Base-by-base conservation (phyloP, 2,888 invertebrate genomes). In the Drosophila hamatofila region DNA sequence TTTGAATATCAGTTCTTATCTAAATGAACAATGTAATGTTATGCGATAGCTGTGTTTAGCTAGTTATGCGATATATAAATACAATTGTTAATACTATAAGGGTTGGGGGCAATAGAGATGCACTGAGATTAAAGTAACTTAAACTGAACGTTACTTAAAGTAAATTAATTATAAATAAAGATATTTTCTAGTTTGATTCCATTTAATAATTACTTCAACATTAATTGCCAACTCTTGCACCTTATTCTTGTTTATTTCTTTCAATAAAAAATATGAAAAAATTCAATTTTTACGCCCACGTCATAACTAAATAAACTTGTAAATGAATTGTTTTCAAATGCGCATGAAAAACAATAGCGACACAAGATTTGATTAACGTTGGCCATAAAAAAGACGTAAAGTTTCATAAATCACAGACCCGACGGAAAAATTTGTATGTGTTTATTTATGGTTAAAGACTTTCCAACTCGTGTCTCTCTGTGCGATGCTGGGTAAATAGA, bases 371-470 rank as follows among this genome's bases (percentile, higher is more conserved):
- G 64, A 81, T 72, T 81, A 72, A 69, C 62, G 55, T 23, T 35
- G 46, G 42, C 55, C 54, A 73, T 80, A 66, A 74, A 66, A 42
- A 49, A 59, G 62, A 52, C 71, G 49, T 42, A 9, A 58, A 44
- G 44, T 46, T 41, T 12, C 72, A 78, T 63, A 63, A 75, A 72
- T 75, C 57, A 56, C 54, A 18, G 51, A 21, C 51, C 48, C 8
- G 27, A 18, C 12, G 16, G 41, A 16, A 41, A 67, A 70, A 76
- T 70, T 62, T 56, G 61, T 67, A 60, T 70, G 61, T 67, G 51
- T 70, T 78, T 78, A 75, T 89, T 83, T 83, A 89, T 87, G 72
- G 59, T 81, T 63, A 78, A 84, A 76, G 75, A 78, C 84, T 81
- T 83, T 67, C 41, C 60, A 72, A 63, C 72, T 72, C 80, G 55